Conservation (phyloP, 2,113 vertebrate genomes). For the Polyodon spathula region DNA sequence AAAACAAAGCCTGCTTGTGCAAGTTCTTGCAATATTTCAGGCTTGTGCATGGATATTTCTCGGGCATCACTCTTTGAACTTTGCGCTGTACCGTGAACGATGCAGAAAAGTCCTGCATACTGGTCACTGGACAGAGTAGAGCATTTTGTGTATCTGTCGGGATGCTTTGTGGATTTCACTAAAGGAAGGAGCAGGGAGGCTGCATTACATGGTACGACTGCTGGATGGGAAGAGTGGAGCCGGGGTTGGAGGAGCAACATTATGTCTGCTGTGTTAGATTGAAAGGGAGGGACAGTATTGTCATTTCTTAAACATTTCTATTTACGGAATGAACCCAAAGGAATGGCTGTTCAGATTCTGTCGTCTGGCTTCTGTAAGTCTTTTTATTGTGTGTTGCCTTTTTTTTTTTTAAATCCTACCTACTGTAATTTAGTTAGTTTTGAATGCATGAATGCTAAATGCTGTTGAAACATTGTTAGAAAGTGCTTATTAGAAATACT, state of each 20-base stretch:
- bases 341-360: conserved; percentile 35
- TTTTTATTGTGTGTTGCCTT: neutral
- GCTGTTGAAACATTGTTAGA: no score
- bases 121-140: neutral
- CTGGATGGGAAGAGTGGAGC: neutral
- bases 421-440: no score
- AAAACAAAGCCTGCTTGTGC: no score
- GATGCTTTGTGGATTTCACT: conserved; percentile 1
- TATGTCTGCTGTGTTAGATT: neutral
- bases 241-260: neutral
- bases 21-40: no score
- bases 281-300: neutral
- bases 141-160: neutral
- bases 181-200: neutral
- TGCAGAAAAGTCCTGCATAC: neutral
- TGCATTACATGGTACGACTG: conserved; percentile 1
- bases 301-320: neutral
- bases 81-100: no score
- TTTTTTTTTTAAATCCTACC: no score
- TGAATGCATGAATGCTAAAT: no score
- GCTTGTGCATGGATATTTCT: no score
- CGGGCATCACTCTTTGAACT: no score
- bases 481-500: no score
- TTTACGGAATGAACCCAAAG: neutral
- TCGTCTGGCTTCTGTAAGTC: conserved; percentile 31